Conservation (phyloP, 92 coral and sea anemone species). For the Palythoa heliodiscus region DNA sequence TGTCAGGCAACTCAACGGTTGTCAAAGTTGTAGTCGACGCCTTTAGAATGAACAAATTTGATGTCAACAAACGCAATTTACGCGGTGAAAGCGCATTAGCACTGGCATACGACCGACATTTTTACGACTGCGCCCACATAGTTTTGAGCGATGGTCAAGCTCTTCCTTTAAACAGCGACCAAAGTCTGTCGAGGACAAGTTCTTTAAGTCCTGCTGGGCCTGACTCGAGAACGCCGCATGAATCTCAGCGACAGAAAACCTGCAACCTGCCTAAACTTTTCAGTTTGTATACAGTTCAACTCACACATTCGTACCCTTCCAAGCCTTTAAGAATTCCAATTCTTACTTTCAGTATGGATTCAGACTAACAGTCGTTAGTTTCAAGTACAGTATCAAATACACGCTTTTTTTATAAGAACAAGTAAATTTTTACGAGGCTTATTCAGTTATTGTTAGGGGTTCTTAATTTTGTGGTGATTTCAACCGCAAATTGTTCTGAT, state of each 20-base stretch:
- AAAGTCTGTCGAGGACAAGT: conserved; percentile 1
- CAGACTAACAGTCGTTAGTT: not conserved
- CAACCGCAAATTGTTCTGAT: too few species aligned
- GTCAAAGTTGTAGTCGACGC: conserved; percentile 69
- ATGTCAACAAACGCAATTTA: conserved; percentile 71
- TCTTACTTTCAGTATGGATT: not conserved
- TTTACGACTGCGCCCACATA: conserved; percentile 68
- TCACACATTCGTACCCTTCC: conserved; percentile 78
- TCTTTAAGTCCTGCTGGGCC: conserved; percentile 28
- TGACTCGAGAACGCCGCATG: conserved; percentile 25
- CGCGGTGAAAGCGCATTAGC: conserved; percentile 77
- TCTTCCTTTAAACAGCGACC: conserved; percentile 17
- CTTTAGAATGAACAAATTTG: conserved; percentile 73
- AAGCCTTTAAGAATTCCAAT: not conserved
- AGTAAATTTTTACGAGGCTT: too few species aligned
- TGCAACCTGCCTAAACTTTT: conserved; percentile 81
- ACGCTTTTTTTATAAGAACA: too few species aligned
- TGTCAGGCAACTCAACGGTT: conserved; percentile 86
- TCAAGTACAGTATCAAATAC: not conserved
- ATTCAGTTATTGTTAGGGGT: too few species aligned
- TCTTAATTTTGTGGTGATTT: too few species aligned
- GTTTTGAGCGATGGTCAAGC: conserved; percentile 76
- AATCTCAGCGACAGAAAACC: conserved; percentile 49
- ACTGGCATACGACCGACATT: conserved; percentile 57
- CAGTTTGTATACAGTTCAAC: conserved; percentile 81